Evolutionary conservation across 2,888 invertebrate genomes (phyloP).

Genomic region (Spisula subtruncata): DNA sequence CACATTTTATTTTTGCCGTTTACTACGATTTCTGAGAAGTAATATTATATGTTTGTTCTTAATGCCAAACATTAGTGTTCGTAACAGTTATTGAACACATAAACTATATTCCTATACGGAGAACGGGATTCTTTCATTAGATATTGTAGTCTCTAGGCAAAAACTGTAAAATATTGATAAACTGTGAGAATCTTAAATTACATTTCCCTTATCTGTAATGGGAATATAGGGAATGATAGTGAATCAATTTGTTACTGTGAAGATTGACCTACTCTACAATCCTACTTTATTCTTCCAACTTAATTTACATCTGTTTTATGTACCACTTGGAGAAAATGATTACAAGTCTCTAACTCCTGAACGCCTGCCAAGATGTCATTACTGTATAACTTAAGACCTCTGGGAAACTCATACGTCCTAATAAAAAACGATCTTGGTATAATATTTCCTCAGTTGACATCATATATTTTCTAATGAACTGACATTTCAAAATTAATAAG

Average conservation of each 20-base stretch:
- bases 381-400: not conserved
- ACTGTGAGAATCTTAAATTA: not conserved
- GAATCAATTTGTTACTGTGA: not conserved
- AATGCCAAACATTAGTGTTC: no score
- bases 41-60: no score
- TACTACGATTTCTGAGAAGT: no score
- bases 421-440: not conserved
- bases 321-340: not conserved
- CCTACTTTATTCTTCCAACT: not conserved
- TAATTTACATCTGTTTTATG: slow-evolving; percentile 17
- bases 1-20: no score
- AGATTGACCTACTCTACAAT: not conserved
- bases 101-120: no score
- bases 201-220: not conserved
- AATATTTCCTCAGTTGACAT: not conserved
- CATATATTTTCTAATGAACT: not conserved
- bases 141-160: no score
- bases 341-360: not conserved
- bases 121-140: no score
- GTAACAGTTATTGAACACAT: no score
- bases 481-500: not conserved
- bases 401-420: not conserved
- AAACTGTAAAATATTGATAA: not conserved
- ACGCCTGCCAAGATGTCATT: not conserved
- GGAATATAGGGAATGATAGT: not conserved